phyloP scores from a whole-genome alignment of 2,797 vertebrate genomes.

The Xenops minutus region DNA sequence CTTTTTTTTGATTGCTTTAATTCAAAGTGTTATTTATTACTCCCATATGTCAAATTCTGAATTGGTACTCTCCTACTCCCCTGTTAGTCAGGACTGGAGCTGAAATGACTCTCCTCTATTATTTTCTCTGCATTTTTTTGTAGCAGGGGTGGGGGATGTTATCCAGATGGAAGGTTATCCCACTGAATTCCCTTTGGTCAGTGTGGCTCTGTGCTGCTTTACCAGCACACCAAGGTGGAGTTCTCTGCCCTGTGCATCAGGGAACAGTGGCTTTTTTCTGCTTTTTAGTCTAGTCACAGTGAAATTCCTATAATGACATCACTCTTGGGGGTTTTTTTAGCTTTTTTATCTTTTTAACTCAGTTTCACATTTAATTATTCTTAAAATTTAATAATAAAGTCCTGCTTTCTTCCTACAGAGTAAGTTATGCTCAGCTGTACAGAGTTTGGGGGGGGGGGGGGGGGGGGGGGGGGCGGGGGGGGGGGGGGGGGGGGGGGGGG shows the following conservation, averaged over 20 bases:
- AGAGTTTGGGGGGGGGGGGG: no score
- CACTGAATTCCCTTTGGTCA: not conserved
- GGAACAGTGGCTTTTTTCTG: not conserved
- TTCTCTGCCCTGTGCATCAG: not conserved
- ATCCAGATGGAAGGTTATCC: not conserved
- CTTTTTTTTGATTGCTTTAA: slow-evolving; percentile 29
- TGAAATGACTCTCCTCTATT: not conserved
- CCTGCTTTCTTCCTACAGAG: not conserved
- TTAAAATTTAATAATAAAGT: not conserved
- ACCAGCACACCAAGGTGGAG: not conserved
- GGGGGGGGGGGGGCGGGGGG: no score
- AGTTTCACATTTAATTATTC: not conserved
- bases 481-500: no score
- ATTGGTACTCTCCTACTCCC: not conserved
- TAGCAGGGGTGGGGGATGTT: accelerated
- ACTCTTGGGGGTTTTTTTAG: accelerated
- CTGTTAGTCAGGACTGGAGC: not conserved
- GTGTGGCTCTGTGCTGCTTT: not conserved
- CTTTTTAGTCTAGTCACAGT: not conserved
- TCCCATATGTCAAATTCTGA: slow-evolving; percentile 25
- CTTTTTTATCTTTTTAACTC: accelerated
- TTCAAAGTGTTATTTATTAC: slow-evolving; percentile 21
- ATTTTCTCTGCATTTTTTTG: not conserved
- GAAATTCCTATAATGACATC: not conserved
- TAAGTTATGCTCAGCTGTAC: not conserved